phyloP scores from a whole-genome alignment of 2,113 vertebrate species.

The Burhinus bistriatus region DNA sequence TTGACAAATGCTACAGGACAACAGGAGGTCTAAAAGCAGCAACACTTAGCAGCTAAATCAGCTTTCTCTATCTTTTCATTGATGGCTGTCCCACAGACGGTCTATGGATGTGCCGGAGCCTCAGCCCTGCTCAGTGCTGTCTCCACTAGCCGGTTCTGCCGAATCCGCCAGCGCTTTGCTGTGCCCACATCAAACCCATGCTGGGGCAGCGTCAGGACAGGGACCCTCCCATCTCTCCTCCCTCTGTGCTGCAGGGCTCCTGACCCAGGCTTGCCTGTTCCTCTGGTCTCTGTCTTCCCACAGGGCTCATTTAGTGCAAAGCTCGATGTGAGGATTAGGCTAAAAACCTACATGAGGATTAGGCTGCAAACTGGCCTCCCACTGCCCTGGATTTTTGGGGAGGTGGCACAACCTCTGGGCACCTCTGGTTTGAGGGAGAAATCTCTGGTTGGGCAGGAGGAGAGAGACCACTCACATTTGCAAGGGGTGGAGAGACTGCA shows the following conservation, averaged over 20 bases:
- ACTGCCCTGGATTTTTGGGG: neutral
- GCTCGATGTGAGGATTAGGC: neutral
- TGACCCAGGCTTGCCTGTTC: rapidly evolving
- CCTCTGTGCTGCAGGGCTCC: neutral
- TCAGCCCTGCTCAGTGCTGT: neutral
- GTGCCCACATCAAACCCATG: neutral
- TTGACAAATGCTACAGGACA: neutral
- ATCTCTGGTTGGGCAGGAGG: neutral
- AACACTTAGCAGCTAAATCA: neutral
- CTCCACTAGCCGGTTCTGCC: neutral
- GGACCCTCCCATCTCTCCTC: neutral
- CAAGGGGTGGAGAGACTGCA: neutral
- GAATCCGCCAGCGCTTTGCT: rapidly evolving
- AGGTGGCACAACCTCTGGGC: neutral
- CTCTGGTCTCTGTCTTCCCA: neutral
- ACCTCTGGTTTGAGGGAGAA: neutral
- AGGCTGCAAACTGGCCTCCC: neutral
- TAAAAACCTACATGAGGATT: neutral
- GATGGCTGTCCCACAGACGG: rapidly evolving
- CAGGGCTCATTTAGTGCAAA: neutral
- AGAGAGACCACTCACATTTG: neutral
- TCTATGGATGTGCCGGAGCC: neutral
- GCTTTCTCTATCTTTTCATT: neutral
- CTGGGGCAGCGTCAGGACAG: neutral
- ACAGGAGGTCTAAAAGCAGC: neutral